Evolutionary conservation across 2,888 invertebrate species (phyloP).

Genomic region (Oasisia sp.): DNA sequence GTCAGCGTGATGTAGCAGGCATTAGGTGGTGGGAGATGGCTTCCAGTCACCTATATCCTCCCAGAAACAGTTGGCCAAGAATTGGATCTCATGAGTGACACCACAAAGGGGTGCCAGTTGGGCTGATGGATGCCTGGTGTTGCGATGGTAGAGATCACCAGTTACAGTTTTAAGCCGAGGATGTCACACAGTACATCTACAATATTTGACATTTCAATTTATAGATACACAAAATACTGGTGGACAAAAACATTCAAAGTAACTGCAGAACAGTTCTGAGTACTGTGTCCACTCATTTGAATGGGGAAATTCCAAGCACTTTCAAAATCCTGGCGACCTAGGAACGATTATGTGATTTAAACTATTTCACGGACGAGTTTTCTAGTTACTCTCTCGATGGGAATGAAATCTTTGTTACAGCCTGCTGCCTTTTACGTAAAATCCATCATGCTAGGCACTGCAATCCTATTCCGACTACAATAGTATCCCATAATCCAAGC

Average conservation of each 20-base stretch:
- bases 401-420: neutral
- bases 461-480: too few species aligned
- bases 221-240: too few species aligned
- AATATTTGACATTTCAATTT: too few species aligned
- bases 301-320: neutral
- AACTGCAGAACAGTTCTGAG: neutral
- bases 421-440: neutral
- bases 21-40: neutral
- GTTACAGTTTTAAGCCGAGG: neutral
- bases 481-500: too few species aligned
- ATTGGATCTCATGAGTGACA: neutral
- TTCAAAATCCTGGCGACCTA: neutral
- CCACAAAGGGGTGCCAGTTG: neutral
- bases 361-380: neutral
- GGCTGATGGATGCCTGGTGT: neutral
- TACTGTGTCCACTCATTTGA: neutral
- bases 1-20: neutral
- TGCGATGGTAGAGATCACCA: neutral
- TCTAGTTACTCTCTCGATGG: neutral
- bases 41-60: neutral
- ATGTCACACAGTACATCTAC: neutral
- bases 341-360: neutral
- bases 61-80: neutral
- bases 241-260: too few species aligned
- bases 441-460: too few species aligned